phyloP scores from a whole-genome alignment of 2,797 vertebrate species.

The Synanceia verrucosa region DNA sequence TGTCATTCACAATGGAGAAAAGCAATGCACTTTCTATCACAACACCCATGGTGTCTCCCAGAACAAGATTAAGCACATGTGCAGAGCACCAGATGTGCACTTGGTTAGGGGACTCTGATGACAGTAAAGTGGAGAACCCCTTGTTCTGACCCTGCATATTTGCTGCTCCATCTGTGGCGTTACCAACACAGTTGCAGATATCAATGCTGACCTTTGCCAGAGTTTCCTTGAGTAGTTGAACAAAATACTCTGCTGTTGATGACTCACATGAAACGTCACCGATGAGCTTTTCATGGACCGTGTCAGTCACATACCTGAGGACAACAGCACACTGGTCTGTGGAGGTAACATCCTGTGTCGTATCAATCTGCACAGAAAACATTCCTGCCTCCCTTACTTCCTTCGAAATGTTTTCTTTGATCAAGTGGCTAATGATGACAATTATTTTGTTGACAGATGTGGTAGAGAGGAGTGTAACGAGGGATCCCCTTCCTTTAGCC shows the following conservation, averaged over 20 bases:
- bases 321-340: slow-evolving; percentile 1
- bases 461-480: background rate
- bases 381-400: slow-evolving; percentile 6
- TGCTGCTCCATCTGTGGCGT: too few relatives aligned
- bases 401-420: background rate
- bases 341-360: background rate
- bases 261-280: slow-evolving; percentile 11
- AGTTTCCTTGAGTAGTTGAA: too few relatives aligned
- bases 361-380: slow-evolving; percentile 12
- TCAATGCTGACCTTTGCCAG: too few relatives aligned
- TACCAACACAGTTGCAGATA: too few relatives aligned
- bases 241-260: background rate
- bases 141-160: too few relatives aligned
- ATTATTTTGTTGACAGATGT: background rate
- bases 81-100: too few relatives aligned
- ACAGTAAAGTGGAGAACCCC: too few relatives aligned
- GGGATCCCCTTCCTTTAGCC: background rate
- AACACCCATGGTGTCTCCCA: background rate
- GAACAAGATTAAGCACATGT: background rate
- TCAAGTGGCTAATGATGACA: background rate
- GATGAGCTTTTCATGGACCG: slow-evolving; percentile 2
- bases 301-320: slow-evolving; percentile 16
- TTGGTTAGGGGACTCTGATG: too few relatives aligned
- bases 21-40: background rate
- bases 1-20: background rate